Conservation (phyloP, 2,888 invertebrate genomes). For the Lasioglossum marginatum region DNA sequence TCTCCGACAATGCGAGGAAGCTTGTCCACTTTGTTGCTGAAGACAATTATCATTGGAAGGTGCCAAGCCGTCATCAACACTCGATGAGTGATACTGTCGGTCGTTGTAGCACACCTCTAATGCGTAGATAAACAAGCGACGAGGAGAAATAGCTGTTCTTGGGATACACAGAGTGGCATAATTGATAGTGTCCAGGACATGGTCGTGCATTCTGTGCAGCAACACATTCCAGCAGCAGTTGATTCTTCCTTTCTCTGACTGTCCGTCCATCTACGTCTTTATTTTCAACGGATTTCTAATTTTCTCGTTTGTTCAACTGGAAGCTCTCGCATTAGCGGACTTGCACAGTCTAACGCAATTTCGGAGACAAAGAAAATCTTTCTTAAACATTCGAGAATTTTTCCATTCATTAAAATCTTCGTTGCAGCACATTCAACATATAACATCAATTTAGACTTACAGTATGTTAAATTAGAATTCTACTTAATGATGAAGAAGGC, state of each 20-base stretch:
- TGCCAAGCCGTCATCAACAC: neutral
- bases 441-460: neutral
- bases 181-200: neutral
- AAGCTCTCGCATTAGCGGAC: neutral
- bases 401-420: neutral
- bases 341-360: neutral
- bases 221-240: neutral
- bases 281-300: slow-evolving; percentile 9
- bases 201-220: neutral
- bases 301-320: neutral
- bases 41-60: slow-evolving; percentile 7
- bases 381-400: neutral
- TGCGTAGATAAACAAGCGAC: neutral
- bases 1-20: neutral
- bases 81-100: neutral
- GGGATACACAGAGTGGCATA: neutral
- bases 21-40: neutral
- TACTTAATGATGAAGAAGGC: neutral
- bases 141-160: neutral
- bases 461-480: too few species aligned
- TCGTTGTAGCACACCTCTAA: slow-evolving; percentile 1
- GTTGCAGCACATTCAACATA: too few species aligned
- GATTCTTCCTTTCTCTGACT: neutral
- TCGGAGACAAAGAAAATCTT: neutral
- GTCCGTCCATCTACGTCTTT: neutral